Base-by-base conservation (phyloP, 2,113 vertebrate genomes). In the Vidua macroura region DNA sequence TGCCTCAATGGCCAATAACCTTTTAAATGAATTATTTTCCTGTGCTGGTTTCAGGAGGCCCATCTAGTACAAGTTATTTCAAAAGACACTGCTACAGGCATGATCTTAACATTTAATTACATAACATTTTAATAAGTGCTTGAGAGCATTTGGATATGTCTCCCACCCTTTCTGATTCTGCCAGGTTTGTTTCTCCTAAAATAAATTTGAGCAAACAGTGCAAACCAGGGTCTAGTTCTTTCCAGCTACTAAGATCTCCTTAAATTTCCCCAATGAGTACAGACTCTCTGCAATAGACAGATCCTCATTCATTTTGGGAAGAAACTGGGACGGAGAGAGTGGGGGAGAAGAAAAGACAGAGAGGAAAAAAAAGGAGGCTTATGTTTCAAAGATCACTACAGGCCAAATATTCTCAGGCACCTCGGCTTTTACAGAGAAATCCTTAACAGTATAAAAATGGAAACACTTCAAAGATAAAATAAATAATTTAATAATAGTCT, bases 391-490 rank as follows among this genome's bases (percentile, higher is more conserved):
- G 86, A 90, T 91, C 94, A 96, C 63, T 88, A 87, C 83, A 95
- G 94, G 96, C 95, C 94, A 93, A 92, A 94, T 90, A 92, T 93
- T 96, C 94, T 91, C 86, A 93, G 90, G 93, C 88, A 92, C 70
- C 75, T 91, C 0, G 1, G 80, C 94, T 96, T 95, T 96, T 94
- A 85, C 86, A 91, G 89, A 95, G 88, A 95, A 96, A 90, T 86
- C 84, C 89, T 97, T 92, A 96, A 86, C 92, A 92, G 91, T 86
- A 94, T 83, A 96, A 92, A 96, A 95, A 92, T 95, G 95, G 95
- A 95, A 97, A 85, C 92, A 96, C 94, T 96, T 97, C 96, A 97
- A 96, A 96, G 96, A 95, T 94, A 91, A 96, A 95, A 97, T 97
- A 95, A 96, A 97, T 97, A 97, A 97, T 97, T 95, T 96, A 96